A percentile compares a stretch with the other conserved stretches of the same genome.
Evolutionary conservation across 2,888 invertebrate species (phyloP).

Genomic region (Nemotelus nigrinus): DNA sequence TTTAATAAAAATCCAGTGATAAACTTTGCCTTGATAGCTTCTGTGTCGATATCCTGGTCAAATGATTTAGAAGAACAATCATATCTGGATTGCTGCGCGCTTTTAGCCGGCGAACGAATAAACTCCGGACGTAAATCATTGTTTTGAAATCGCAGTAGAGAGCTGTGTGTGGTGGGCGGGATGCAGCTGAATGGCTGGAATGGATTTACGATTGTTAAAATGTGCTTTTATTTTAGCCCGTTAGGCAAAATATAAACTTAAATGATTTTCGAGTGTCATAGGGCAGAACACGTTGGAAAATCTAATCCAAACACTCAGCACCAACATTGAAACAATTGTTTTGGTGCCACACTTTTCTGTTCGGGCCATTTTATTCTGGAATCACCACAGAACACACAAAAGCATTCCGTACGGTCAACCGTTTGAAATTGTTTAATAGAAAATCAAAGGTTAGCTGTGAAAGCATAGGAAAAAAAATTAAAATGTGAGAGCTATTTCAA

Average conservation of each 20-base stretch:
- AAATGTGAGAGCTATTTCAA: background rate
- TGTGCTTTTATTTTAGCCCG: background rate
- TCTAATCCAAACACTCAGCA: background rate
- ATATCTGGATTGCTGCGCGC: background rate
- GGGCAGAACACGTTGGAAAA: background rate
- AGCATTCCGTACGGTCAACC: conserved; percentile 25
- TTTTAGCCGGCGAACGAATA: background rate
- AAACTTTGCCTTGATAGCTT: conserved; percentile 30
- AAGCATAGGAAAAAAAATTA: background rate
- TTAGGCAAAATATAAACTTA: background rate
- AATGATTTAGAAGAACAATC: conserved; percentile 17
- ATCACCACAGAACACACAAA: conserved; percentile 11
- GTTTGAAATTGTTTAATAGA: conserved; percentile 22
- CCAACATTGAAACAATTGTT: background rate
- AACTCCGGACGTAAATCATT: background rate
- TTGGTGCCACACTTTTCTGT: background rate
- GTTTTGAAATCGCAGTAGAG: background rate
- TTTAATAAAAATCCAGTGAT: conserved; percentile 28
- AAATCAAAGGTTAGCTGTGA: conserved; percentile 1
- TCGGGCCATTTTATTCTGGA: conserved; percentile 2
- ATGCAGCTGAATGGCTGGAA: background rate
- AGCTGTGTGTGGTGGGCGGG: background rate
- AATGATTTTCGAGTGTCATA: background rate
- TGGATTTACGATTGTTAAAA: background rate
- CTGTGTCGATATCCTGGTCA: conserved; percentile 10